Base-by-base conservation (phyloP, 2,888 invertebrate species). In the Scelioninae gen. 2 region DNA sequence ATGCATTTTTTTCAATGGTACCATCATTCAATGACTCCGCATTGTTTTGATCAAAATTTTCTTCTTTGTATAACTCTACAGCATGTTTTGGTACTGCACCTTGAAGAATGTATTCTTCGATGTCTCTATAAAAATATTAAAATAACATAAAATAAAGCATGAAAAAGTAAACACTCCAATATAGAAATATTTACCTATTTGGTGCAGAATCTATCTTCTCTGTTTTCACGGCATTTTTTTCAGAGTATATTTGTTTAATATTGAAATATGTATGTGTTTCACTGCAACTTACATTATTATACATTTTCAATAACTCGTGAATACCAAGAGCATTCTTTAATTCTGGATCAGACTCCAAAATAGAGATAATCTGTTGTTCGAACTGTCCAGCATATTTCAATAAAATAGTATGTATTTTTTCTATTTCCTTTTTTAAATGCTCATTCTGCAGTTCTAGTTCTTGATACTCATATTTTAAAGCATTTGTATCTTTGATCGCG, bases 351-450 rank as follows among this genome's bases (percentile, higher is more conserved):
- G 84, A 82, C 69, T 84, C 84, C 35, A 85, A 73, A 19, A 84
- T 80, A n/a, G 81, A 79, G 3, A 84, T 80, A n/a, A 85, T 81
- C 64, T 87, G 86, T 52, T 85, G 83, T 80, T 92, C 91, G 84
- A 92, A 91, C 79, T 92, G 91, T 0, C 91, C 92, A 0, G 91
- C 91, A 82, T 92, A 92, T 82, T 92, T 92, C 80, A 92, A 85
- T 73, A 92, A 84, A 41, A 92, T 83, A 73, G 90, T 87, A 80
- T 92, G 91, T 41, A 94, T 91, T 78, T 93, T 93, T 82, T 94
- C 94, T 86, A 95, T 92, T 87, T 95, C 94, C 79, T 91, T 91
- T 81, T 93, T 93, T 10, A 94, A 85, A 80, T 93, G 93, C 11
- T 90, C 90, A 75, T 95, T 91, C 83, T 94, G 93, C 58, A 91